These are phyloP conservation scores for Pristionchus maxplancki DNA, from an alignment of 2,888 invertebrate genomes.

Conservation along the genomic window DNA sequence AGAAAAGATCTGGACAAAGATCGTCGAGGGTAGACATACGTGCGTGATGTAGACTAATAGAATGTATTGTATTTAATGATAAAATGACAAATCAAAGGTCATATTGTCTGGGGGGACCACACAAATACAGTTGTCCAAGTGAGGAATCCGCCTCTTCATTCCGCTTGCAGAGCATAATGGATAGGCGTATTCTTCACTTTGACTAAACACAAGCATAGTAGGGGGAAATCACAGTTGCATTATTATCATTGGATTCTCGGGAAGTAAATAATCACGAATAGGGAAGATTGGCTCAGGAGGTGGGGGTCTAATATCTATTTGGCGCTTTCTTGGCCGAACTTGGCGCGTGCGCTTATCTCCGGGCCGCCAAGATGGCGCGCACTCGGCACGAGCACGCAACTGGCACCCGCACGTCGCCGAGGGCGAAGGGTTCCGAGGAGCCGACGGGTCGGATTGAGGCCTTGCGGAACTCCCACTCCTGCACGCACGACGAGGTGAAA, in stretches of 20 bases:
- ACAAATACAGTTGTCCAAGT: too few species aligned
- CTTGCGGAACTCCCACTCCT: conserved; percentile 67
- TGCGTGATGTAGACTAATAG: too few species aligned
- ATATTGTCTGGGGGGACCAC: neutral
- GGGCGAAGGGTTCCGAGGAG: conserved; percentile 55
- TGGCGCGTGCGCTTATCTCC: neutral
- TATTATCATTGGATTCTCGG: too few species aligned
- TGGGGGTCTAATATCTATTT: neutral
- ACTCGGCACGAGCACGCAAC: conserved; percentile 3
- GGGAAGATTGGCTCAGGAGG: too few species aligned
- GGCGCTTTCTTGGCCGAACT: neutral
- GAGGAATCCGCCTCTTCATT: neutral
- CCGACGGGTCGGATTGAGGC: conserved; percentile 69
- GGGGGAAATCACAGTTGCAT: too few species aligned
- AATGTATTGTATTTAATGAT: neutral
- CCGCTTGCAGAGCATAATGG: too few species aligned
- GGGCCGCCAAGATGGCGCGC: neutral
- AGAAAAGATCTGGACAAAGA: too few species aligned
- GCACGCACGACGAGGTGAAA: conserved; percentile 73
- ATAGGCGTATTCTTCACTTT: too few species aligned
- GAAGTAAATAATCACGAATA: too few species aligned
- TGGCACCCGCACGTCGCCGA: conserved; percentile 61
- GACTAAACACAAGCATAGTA: too few species aligned
- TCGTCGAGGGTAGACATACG: too few species aligned
- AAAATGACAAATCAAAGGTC: neutral